A percentile compares a stretch with the other conserved stretches of the same genome.
phyloP scores from a whole-genome alignment of 2,113 vertebrate genomes.

The Onychostoma macrolepis region DNA sequence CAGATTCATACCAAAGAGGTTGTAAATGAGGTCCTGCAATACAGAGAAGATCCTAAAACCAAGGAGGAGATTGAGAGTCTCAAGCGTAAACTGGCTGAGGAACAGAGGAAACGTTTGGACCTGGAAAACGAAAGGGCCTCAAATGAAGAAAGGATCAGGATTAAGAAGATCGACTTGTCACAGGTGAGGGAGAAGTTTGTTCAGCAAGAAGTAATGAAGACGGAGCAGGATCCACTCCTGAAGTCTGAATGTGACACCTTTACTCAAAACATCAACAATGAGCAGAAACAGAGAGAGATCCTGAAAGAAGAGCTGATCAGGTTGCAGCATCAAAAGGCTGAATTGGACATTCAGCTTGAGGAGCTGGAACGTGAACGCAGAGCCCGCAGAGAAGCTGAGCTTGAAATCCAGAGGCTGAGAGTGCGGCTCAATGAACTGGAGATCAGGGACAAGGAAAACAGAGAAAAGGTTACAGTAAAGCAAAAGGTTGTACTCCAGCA shows the following conservation, averaged over 20 bases:
- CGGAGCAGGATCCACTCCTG: constrained; percentile 86
- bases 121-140: constrained; percentile 81
- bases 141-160: constrained; percentile 85
- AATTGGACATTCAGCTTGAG: constrained; percentile 90
- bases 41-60: constrained; percentile 91
- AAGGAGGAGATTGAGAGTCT: constrained; percentile 88
- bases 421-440: constrained; percentile 85
- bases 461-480: constrained; percentile 90
- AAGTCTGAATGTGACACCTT: constrained; percentile 84
- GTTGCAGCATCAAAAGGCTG: constrained; percentile 81
- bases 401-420: constrained; percentile 90
- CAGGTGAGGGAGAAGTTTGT: constrained; percentile 89
- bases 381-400: constrained; percentile 86
- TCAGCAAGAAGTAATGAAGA: constrained; percentile 90
- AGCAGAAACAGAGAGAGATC: constrained; percentile 85
- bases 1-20: constrained; percentile 93
- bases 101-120: constrained; percentile 89
- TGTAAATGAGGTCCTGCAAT: constrained; percentile 91
- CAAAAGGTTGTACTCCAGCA: constrained; percentile 96
- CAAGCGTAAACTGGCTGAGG: constrained; percentile 84
- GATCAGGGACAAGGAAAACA: constrained; percentile 82
- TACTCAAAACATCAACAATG: constrained; percentile 82
- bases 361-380: constrained; percentile 90
- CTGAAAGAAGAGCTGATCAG: constrained; percentile 84
- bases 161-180: constrained; percentile 88